Conservation (phyloP, 1,140 invertebrate genomes). For the Tetramorium simillimum region DNA sequence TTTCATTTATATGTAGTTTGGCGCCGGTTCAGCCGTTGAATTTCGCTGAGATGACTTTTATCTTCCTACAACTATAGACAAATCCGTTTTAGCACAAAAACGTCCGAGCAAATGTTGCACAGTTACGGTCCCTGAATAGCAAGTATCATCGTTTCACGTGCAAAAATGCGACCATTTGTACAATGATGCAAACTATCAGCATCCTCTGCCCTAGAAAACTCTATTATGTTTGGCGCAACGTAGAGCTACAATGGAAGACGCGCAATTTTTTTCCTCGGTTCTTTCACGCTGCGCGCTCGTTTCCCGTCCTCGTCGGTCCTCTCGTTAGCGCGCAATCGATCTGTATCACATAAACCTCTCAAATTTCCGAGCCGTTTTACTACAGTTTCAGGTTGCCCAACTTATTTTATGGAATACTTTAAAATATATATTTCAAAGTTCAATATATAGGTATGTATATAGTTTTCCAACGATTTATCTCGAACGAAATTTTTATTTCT, state of each 20-base stretch:
- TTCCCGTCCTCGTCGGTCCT: background rate
- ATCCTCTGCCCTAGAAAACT: constrained; percentile 68
- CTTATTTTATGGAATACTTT: constrained; percentile 14
- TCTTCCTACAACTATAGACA: constrained; percentile 23
- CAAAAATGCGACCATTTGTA: constrained; percentile 51
- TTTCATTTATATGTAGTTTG: background rate
- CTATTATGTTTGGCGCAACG: constrained; percentile 62
- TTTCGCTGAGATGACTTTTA: constrained; percentile 13
- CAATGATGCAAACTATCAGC: constrained; percentile 70
- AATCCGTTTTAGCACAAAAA: constrained; percentile 48
- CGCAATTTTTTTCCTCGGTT: constrained; percentile 48
- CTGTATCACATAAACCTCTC: constrained; percentile 58
- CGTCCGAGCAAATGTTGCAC: constrained; percentile 20
- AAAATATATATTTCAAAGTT: background rate
- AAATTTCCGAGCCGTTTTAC: constrained; percentile 62
- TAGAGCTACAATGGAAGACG: constrained; percentile 56
- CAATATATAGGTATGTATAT: background rate
- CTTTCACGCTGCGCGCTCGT: background rate
- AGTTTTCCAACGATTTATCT: background rate
- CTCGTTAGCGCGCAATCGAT: constrained; percentile 61
- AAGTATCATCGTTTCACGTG: constrained; percentile 32
- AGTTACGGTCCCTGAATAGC: constrained; percentile 44
- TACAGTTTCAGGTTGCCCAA: constrained; percentile 23
- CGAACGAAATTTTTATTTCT: background rate
- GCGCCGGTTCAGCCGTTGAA: background rate